Conservation (phyloP, 1,140 invertebrate species). For the Bombus soroeensis region DNA sequence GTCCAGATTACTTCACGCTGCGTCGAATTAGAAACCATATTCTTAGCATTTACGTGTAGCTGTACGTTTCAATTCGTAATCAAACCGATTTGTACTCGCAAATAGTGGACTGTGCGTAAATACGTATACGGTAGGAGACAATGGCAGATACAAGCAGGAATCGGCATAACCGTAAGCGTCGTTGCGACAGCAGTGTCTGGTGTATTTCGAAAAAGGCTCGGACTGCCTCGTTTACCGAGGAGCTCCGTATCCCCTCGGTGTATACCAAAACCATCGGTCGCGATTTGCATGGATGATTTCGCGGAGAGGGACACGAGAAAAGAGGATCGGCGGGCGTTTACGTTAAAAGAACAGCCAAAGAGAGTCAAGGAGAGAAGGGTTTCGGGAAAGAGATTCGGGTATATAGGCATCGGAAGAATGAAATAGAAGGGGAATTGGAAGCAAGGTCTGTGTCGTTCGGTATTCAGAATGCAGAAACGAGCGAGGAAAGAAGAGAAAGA, state of each 20-base stretch:
- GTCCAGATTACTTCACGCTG: no score
- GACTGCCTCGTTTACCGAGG: neutral
- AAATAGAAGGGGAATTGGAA: conserved; percentile 52
- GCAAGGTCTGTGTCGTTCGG: conserved; percentile 45
- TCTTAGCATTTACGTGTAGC: neutral
- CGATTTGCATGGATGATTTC: conserved; percentile 15
- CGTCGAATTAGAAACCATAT: no score
- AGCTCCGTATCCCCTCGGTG: neutral
- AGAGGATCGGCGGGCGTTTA: neutral
- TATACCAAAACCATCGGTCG: conserved; percentile 12
- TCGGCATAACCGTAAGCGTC: conserved; percentile 14
- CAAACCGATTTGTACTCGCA: neutral
- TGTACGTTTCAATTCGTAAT: no score
- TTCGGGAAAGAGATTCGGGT: conserved; percentile 7
- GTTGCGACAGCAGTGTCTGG: neutral
- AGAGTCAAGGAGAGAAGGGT: neutral
- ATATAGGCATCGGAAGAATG: conserved; percentile 17
- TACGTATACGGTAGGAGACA: neutral
- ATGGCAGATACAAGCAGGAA: neutral
- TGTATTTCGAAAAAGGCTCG: neutral
- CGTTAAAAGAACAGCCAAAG: neutral
- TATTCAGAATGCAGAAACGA: conserved; percentile 55
- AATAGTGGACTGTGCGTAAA: neutral
- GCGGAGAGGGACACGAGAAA: neutral
- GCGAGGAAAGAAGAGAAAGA: conserved; percentile 12